These are phyloP conservation scores for Drosophila ananassae DNA, from an alignment of 1,140 invertebrate species.

Conservation along the genomic window DNA sequence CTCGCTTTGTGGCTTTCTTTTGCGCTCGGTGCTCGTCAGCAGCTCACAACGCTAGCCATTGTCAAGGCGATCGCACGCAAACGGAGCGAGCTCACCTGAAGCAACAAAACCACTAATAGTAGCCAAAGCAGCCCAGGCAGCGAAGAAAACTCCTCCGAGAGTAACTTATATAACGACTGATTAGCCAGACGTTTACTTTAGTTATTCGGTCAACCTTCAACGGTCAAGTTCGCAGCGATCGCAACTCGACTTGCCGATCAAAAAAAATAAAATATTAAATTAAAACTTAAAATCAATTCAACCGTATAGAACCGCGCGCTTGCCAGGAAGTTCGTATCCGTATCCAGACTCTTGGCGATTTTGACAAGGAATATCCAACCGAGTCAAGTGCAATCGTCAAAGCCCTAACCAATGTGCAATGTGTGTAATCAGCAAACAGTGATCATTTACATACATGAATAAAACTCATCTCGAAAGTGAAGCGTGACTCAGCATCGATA, in stretches of 20 bases:
- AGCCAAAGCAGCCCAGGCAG: conserved; percentile 38
- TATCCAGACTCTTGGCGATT: conserved; percentile 14
- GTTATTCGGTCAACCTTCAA: conserved; percentile 84
- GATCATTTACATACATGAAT: conserved; percentile 62
- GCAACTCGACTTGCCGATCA: conserved; percentile 54
- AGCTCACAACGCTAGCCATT: conserved; percentile 80
- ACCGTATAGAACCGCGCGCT: conserved; percentile 11
- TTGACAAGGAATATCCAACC: conserved; percentile 38
- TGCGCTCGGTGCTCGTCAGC: conserved; percentile 47
- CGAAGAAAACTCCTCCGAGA: conserved; percentile 67
- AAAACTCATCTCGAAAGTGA: conserved; percentile 59
- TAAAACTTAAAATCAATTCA: conserved; percentile 6
- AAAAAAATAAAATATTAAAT: conserved; percentile 34
- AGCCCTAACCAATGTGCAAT: conserved; percentile 42
- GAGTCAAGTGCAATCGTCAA: conserved; percentile 44
- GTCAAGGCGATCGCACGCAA: conserved; percentile 81
- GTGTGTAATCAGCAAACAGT: conserved; percentile 58
- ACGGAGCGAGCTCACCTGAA: conserved; percentile 46
- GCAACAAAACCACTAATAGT: conserved; percentile 52
- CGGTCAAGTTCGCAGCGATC: conserved; percentile 82
- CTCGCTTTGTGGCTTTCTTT: conserved; percentile 70
- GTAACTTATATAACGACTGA: conserved; percentile 84
- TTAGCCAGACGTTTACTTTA: conserved; percentile 80
- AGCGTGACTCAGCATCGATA: conserved; percentile 51
- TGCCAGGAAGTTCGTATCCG: conserved; percentile 45